Base-by-base conservation (phyloP, 2,113 vertebrate genomes). In the Synchiropus splendidus region DNA sequence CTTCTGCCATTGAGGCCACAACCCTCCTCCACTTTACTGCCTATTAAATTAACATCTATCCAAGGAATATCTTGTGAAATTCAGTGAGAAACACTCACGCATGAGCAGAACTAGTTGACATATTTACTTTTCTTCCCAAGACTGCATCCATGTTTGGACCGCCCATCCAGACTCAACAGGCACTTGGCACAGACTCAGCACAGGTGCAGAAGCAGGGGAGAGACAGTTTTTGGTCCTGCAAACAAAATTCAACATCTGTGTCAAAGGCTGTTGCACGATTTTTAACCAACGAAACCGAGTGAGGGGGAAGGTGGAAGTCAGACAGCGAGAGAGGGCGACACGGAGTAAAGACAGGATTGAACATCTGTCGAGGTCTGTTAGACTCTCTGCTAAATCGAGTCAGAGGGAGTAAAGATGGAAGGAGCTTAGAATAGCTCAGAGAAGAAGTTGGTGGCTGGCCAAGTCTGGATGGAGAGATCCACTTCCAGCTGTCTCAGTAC, bases 121-220 rank as follows among this genome's bases (percentile, higher is more conserved):
- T 45, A 82, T 85, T 83, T 81, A 72, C 75, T 78, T 79, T 80
- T 61, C 76, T 72, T 76, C 69, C 67, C 61, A 71, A 66, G 76
- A 65, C 72, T 67, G 62, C 50, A 54, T 77, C 74, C 80, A 77
- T 77, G 79, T 80, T 79, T 81, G 78, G 83, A 83, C 82, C 81
- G 83, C 81, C 84, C 80, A 83, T 80, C 80, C 74, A 77, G 77
- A 70, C 80, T 77, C 80, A 77, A 85, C 78, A 62, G 81, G 83
- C 81, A 74, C 64, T 85, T 84, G 85, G 82, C 83, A 84, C 67
- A 9, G 48, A 77, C 47, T 66, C 58, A 41, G 61, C 80, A 82
- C 83, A 86, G 84, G 84, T 86, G 84, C 82, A 81, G 72, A 54
- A 34, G 34, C 49, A 53, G n/a, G n/a, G n/a, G n/a, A n/a, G n/a